Percentiles rank a stretch among this genome's conserved stretches.
Conservation (phyloP, 1,140 invertebrate genomes). For the Pogonomyrmex californicus region DNA sequence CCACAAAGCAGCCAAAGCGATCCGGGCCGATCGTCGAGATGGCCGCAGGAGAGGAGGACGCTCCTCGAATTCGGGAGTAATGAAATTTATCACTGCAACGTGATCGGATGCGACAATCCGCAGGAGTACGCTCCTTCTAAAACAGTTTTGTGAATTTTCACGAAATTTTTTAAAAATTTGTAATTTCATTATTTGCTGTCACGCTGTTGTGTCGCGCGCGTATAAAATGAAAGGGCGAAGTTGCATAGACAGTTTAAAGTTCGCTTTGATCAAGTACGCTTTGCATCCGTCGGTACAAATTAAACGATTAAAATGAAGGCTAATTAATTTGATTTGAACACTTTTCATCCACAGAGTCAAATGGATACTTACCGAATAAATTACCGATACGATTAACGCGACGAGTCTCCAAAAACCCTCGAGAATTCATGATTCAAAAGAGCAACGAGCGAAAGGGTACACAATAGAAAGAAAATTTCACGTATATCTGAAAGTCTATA, state of each 20-base stretch:
- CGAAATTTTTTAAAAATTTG: slow-evolving; percentile 26
- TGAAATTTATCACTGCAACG: slow-evolving; percentile 53
- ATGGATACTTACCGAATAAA: slow-evolving; percentile 21
- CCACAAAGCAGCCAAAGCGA: slow-evolving; percentile 52
- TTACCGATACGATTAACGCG: slow-evolving; percentile 23
- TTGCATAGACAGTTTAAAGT: not conserved
- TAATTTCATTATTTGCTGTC: not conserved
- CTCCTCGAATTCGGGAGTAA: slow-evolving; percentile 40
- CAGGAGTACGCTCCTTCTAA: not conserved
- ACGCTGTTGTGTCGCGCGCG: not conserved
- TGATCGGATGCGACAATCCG: slow-evolving; percentile 43
- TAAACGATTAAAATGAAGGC: not conserved
- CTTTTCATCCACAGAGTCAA: slow-evolving; percentile 2
- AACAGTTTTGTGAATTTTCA: not conserved
- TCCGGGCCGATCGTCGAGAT: slow-evolving; percentile 33
- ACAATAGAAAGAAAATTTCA: not conserved
- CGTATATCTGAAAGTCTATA: not conserved
- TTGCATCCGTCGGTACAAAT: not conserved
- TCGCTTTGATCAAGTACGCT: not conserved
- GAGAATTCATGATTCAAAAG: slow-evolving; percentile 5
- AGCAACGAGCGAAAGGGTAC: not conserved
- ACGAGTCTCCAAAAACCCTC: not conserved
- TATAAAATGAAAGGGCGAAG: not conserved
- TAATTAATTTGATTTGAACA: slow-evolving; percentile 12
- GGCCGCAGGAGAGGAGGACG: slow-evolving; percentile 7